Percentiles rank a stretch among this genome's conserved stretches.
These are phyloP conservation scores for Cardiocondyla obscurior DNA, from an alignment of 1,140 invertebrate species.

Conservation along the genomic window DNA sequence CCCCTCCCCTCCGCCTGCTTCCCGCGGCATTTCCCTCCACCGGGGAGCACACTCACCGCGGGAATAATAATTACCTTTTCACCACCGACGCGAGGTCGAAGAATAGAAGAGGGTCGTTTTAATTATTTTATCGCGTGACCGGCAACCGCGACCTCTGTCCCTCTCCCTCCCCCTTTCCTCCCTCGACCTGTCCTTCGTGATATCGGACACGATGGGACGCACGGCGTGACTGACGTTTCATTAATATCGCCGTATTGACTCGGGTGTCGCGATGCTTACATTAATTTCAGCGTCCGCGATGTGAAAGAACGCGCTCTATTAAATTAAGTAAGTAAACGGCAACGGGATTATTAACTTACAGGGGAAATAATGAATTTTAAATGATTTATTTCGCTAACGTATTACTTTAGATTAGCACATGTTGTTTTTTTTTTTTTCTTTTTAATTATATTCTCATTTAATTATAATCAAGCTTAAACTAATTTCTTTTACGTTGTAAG, in stretches of 20 bases:
- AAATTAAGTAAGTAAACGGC: slow-evolving; percentile 43
- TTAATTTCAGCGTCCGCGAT: slow-evolving; percentile 38
- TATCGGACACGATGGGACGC: slow-evolving; percentile 62
- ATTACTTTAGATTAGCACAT: not conserved
- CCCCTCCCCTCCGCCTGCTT: slow-evolving; percentile 28
- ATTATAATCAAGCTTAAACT: no score
- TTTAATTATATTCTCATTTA: no score
- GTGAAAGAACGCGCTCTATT: slow-evolving; percentile 42
- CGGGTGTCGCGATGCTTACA: slow-evolving; percentile 50
- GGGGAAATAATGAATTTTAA: slow-evolving; percentile 20
- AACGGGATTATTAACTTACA: slow-evolving; percentile 6
- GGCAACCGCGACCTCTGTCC: slow-evolving; percentile 63
- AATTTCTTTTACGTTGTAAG: not conserved
- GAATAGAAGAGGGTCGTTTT: slow-evolving; percentile 63
- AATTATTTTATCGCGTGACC: slow-evolving; percentile 74
- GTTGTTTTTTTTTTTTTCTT: not conserved
- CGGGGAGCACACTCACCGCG: slow-evolving; percentile 20
- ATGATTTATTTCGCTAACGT: not conserved
- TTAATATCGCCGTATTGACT: slow-evolving; percentile 62
- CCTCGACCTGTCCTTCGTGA: slow-evolving; percentile 40
- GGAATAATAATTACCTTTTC: slow-evolving; percentile 73
- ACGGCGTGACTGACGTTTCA: slow-evolving; percentile 68
- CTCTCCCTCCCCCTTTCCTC: not conserved
- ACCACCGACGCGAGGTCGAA: slow-evolving; percentile 48
- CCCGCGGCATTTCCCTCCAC: not conserved